These are phyloP conservation scores for Cancer borealis DNA, from an alignment of 2,888 invertebrate species.

Conservation along the genomic window DNA sequence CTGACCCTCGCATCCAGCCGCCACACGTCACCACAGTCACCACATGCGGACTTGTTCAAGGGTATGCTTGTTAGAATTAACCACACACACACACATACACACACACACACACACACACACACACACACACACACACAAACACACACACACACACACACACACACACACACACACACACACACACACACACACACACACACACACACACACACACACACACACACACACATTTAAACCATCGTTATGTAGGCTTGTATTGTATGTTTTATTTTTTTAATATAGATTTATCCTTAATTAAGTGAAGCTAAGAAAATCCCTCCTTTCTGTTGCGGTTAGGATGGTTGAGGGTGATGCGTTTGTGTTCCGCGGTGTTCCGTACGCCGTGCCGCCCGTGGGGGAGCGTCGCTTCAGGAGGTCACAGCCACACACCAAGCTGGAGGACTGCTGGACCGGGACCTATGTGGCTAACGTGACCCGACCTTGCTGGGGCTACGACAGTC, in stretches of 20 bases:
- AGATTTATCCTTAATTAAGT: too few species aligned
- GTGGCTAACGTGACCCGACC: slow-evolving; percentile 67
- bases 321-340: slow-evolving; percentile 81
- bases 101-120: too few species aligned
- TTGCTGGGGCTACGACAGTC: slow-evolving; percentile 72
- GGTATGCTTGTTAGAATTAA: slow-evolving; percentile 61
- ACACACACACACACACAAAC: too few species aligned
- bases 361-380: slow-evolving; percentile 79
- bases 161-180: too few species aligned
- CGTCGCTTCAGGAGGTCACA: slow-evolving; percentile 72
- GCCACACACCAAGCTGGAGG: slow-evolving; percentile 74
- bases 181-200: too few species aligned
- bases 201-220: too few species aligned
- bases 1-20: slow-evolving; percentile 70
- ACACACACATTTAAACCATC: too few species aligned
- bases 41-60: slow-evolving; percentile 75
- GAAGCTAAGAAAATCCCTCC: too few species aligned
- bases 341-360: slow-evolving; percentile 88
- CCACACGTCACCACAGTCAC: slow-evolving; percentile 76
- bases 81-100: too few species aligned
- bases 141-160: too few species aligned
- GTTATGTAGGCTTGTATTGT: too few species aligned
- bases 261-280: too few species aligned
- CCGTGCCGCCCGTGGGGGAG: slow-evolving; percentile 78
- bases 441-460: slow-evolving; percentile 76